A percentile compares a stretch with the other conserved stretches of the same genome.
Evolutionary conservation across 2,888 invertebrate genomes (phyloP).

Genomic region (Phyllotreta cruciferae): DNA sequence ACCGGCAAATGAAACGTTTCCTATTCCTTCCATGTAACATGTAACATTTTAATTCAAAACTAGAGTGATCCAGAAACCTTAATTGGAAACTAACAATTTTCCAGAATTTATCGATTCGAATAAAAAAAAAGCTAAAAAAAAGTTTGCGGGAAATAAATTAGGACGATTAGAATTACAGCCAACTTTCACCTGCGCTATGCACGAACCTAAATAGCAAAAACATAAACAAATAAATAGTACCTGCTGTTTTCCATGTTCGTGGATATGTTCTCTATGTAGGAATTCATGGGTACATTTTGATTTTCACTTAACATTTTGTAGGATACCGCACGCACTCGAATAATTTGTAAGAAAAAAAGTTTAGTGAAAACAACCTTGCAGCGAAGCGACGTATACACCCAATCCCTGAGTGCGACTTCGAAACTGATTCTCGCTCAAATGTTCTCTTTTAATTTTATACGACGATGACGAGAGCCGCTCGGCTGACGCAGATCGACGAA

Average conservation of each 20-base stretch:
- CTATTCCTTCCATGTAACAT: no score
- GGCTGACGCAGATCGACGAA: conserved; percentile 38
- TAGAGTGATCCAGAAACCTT: background rate
- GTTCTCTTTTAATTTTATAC: conserved; percentile 40
- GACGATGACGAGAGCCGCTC: conserved; percentile 40
- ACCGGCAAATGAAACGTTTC: conserved; percentile 18
- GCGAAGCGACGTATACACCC: conserved; percentile 34
- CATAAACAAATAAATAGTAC: conserved; percentile 43
- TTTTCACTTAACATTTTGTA: conserved; percentile 35
- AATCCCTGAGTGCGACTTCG: conserved; percentile 34
- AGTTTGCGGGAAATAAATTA: no score
- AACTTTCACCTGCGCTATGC: conserved; percentile 34
- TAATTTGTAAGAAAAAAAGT: conserved; percentile 8
- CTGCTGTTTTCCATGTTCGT: conserved; percentile 53
- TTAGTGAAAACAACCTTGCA: conserved; percentile 34
- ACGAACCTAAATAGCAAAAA: conserved; percentile 27
- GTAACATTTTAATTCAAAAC: conserved; percentile 7
- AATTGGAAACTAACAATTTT: no score
- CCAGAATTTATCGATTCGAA: background rate
- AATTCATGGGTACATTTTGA: conserved; percentile 40
- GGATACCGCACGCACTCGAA: conserved; percentile 26
- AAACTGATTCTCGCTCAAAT: conserved; percentile 31
- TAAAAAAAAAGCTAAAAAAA: no score
- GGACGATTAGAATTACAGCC: conserved; percentile 22
- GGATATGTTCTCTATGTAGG: conserved; percentile 50